A percentile compares a stretch with the other conserved stretches of the same genome.
Evolutionary conservation across 2,113 vertebrate species (phyloP).

Genomic region (Phyllostomus discolor): DNA sequence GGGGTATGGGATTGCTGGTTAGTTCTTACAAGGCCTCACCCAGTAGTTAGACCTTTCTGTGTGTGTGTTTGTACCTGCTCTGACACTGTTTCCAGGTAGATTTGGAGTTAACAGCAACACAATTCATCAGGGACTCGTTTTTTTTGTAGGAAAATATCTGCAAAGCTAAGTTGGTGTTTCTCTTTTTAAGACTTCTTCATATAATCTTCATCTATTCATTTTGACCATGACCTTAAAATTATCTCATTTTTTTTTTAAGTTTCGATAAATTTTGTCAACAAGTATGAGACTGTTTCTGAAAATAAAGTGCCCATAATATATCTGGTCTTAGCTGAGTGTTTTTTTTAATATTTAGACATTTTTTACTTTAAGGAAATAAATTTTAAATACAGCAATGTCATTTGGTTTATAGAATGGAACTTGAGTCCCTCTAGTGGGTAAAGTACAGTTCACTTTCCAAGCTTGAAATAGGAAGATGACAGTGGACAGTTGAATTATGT

Average conservation of each 20-base stretch:
- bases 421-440: slow-evolving; percentile 72
- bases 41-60: neutral
- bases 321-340: neutral
- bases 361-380: slow-evolving; percentile 13
- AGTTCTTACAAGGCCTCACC: neutral
- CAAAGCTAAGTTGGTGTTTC: neutral
- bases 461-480: neutral
- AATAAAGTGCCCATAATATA: neutral
- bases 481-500: neutral
- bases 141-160: neutral
- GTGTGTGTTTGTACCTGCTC: accelerated
- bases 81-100: neutral
- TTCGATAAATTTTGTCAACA: neutral
- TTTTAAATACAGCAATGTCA: neutral
- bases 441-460: neutral
- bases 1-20: neutral
- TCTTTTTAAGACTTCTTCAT: neutral
- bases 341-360: neutral
- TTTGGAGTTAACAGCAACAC: neutral
- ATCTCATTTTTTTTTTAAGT: neutral
- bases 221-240: neutral
- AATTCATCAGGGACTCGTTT: neutral
- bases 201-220: neutral
- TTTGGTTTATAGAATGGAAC: slow-evolving; percentile 34
- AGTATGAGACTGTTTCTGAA: neutral